These are phyloP conservation scores for Brachyhypopomus gauderio DNA, from an alignment of 2,113 vertebrate genomes.

Conservation along the genomic window DNA sequence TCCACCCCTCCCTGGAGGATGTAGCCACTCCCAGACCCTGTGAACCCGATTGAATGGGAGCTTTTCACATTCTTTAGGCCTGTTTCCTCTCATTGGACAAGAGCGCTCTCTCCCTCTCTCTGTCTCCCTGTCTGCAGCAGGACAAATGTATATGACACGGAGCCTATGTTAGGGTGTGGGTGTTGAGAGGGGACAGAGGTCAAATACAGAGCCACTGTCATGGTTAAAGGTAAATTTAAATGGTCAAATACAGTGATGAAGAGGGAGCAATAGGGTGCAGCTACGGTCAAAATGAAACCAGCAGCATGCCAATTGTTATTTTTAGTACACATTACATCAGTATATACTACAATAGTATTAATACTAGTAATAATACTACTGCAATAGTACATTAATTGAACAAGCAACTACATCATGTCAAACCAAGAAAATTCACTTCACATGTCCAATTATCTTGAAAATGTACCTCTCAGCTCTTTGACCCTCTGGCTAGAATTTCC, in stretches of 20 bases:
- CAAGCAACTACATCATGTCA: not conserved
- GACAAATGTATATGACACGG: slow-evolving; percentile 47
- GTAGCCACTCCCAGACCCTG: slow-evolving; percentile 72
- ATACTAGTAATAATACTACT: not conserved
- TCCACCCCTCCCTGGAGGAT: slow-evolving; percentile 65
- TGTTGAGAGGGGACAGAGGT: slow-evolving; percentile 28
- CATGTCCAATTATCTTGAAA: not conserved
- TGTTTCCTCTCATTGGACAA: slow-evolving; percentile 77
- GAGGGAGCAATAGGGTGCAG: not conserved
- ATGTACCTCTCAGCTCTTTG: not conserved
- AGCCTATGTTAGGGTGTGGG: slow-evolving; percentile 27
- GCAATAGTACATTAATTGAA: not conserved
- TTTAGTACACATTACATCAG: not conserved
- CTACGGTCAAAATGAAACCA: not conserved
- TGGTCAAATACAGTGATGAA: not conserved
- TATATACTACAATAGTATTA: not conserved
- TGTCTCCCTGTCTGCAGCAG: slow-evolving; percentile 16
- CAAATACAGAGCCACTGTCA: slow-evolving; percentile 29
- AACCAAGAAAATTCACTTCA: not conserved
- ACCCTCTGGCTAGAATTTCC: not conserved
- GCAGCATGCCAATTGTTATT: not conserved
- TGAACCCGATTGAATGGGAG: slow-evolving; percentile 68
- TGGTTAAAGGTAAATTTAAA: slow-evolving; percentile 1
- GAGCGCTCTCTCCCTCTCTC: slow-evolving; percentile 27
- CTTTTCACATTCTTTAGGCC: slow-evolving; percentile 65